Percentiles rank a stretch among this genome's conserved stretches.
Evolutionary conservation across 2,888 invertebrate species (phyloP).

Genomic region (Allacma fusca): DNA sequence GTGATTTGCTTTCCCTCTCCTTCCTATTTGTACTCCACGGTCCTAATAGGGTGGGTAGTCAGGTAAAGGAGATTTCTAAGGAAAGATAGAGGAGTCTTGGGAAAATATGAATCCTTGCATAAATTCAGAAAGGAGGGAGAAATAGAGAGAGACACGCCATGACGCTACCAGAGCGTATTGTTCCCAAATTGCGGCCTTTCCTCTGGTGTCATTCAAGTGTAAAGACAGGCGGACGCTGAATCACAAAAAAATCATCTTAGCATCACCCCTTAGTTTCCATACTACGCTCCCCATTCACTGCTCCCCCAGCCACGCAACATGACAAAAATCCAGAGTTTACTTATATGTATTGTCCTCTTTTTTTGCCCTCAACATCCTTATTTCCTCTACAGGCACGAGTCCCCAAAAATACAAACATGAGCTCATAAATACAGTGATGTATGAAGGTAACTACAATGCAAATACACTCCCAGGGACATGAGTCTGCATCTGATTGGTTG

Average conservation of each 20-base stretch:
- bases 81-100: background rate
- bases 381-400: too few relatives aligned
- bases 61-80: background rate
- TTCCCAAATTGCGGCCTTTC: slow-evolving; percentile 17
- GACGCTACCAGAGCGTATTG: background rate
- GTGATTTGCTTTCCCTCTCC: background rate
- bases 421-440: too few relatives aligned
- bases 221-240: slow-evolving; percentile 3
- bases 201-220: slow-evolving; percentile 15
- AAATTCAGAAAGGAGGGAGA: background rate
- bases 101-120: slow-evolving; percentile 11
- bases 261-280: background rate
- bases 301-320: too few relatives aligned
- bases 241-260: slow-evolving; percentile 3
- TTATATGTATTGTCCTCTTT: too few relatives aligned
- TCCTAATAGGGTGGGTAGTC: background rate
- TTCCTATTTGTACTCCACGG: background rate
- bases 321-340: too few relatives aligned
- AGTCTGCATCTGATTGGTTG: too few relatives aligned
- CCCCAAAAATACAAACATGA: too few relatives aligned
- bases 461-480: too few relatives aligned
- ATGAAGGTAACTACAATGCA: too few relatives aligned
- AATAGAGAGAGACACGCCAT: background rate
- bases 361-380: too few relatives aligned
- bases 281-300: background rate